Conservation (phyloP, 2,113 vertebrate genomes). For the Prinia subflava region DNA sequence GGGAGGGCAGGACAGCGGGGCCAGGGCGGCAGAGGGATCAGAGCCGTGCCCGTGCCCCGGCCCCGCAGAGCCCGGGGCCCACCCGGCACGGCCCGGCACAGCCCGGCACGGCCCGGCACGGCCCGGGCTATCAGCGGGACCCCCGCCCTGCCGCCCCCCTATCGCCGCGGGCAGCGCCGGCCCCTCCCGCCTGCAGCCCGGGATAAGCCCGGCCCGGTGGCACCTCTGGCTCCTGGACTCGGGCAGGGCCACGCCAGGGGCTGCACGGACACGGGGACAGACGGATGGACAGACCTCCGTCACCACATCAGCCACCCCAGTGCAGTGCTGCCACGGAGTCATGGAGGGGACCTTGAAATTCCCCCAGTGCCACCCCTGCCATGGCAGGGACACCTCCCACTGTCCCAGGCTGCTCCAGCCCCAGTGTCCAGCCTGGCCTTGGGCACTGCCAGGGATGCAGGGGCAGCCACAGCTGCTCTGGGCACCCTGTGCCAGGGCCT, state of each 20-base stretch:
- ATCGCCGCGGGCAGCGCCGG: neutral
- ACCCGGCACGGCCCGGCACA: too few relatives aligned
- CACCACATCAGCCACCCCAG: neutral
- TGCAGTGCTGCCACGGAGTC: accelerated
- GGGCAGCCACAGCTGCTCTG: neutral
- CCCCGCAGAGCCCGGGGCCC: accelerated
- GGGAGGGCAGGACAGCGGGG: neutral
- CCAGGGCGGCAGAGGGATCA: neutral
- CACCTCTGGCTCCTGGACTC: too few relatives aligned
- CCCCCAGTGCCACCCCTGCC: neutral
- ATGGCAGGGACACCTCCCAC: neutral
- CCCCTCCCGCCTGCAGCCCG: neutral
- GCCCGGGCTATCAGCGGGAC: neutral
- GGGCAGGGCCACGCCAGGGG: neutral
- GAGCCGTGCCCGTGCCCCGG: neutral
- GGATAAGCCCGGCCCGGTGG: neutral
- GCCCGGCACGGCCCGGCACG: too few relatives aligned
- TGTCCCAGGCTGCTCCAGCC: neutral
- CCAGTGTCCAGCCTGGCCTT: neutral
- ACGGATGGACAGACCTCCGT: accelerated
- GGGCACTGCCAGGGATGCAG: neutral
- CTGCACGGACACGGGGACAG: neutral
- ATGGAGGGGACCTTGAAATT: accelerated
- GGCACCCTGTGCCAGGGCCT: neutral
- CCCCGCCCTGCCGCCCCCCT: neutral